These are phyloP conservation scores for Murina feae DNA, from an alignment of 2,113 vertebrate genomes.

Conservation along the genomic window DNA sequence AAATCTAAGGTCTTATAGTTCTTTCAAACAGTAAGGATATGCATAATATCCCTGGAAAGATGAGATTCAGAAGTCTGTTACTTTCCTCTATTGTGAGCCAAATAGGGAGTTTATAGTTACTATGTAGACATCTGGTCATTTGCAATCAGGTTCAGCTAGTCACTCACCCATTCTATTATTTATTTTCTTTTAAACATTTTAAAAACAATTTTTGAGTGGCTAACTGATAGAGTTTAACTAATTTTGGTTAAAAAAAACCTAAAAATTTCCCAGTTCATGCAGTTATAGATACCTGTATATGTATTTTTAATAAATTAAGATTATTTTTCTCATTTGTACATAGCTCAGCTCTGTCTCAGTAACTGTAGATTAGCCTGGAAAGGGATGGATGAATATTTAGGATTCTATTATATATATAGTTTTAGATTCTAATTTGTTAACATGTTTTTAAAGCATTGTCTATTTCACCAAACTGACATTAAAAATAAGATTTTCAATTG, in stretches of 20 bases:
- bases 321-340: not conserved
- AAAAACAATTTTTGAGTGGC: not conserved
- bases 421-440: slow-evolving; percentile 33
- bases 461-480: slow-evolving; percentile 9
- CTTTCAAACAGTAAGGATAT: slow-evolving; percentile 31
- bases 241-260: not conserved
- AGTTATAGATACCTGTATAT: not conserved
- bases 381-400: not conserved
- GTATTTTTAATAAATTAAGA: not conserved
- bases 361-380: not conserved
- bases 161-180: not conserved
- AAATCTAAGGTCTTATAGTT: slow-evolving; percentile 24
- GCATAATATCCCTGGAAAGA: slow-evolving; percentile 11
- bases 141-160: not conserved
- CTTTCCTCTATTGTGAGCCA: not conserved
- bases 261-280: not conserved
- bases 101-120: not conserved
- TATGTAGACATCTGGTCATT: not conserved
- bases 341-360: not conserved
- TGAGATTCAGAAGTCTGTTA: not conserved
- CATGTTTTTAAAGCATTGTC: not conserved
- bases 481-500: slow-evolving; percentile 35
- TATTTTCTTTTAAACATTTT: not conserved
- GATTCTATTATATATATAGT: not conserved
- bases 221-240: not conserved